phyloP scores from a whole-genome alignment of 1,140 invertebrate genomes.

The Aphelenchoides fujianensis region DNA sequence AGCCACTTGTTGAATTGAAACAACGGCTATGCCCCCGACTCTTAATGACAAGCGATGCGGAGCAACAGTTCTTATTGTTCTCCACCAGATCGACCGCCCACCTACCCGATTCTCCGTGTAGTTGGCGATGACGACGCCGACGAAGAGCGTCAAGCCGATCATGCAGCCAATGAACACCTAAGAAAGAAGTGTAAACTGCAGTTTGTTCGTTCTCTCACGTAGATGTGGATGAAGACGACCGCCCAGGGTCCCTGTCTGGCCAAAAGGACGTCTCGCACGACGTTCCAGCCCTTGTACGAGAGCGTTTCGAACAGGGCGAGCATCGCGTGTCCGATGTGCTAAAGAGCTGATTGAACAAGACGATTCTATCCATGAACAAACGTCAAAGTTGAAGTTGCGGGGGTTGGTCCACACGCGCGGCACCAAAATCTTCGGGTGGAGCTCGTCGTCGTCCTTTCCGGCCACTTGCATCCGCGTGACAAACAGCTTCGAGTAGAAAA shows the following conservation, averaged over 20 bases:
- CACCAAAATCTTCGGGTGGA: slow-evolving; percentile 88
- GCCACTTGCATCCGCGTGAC: slow-evolving; percentile 95
- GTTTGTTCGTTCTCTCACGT: no score
- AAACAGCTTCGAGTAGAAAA: slow-evolving; percentile 88
- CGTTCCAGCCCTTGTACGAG: slow-evolving; percentile 99
- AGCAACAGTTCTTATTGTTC: no score
- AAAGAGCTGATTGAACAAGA: no score
- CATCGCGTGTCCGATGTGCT: slow-evolving; percentile 96
- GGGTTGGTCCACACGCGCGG: slow-evolving; percentile 99
- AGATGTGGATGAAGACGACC: slow-evolving; percentile 96
- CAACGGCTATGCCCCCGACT: no score
- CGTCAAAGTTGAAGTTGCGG: slow-evolving; percentile 95
- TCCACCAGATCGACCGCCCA: neutral
- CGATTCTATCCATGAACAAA: no score
- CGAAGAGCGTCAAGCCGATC: slow-evolving; percentile 97
- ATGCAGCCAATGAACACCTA: slow-evolving; percentile 98
- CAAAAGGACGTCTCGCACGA: slow-evolving; percentile 93
- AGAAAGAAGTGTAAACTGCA: no score
- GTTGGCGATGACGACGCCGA: slow-evolving; percentile 99
- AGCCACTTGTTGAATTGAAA: no score
- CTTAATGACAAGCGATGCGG: no score
- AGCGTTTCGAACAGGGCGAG: slow-evolving; percentile 95
- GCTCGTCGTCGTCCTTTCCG: slow-evolving; percentile 72
- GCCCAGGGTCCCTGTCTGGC: slow-evolving; percentile 77
- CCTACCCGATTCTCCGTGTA: slow-evolving; percentile 93